Conservation (phyloP, 2,797 vertebrate genomes). For the Mus spretus region DNA sequence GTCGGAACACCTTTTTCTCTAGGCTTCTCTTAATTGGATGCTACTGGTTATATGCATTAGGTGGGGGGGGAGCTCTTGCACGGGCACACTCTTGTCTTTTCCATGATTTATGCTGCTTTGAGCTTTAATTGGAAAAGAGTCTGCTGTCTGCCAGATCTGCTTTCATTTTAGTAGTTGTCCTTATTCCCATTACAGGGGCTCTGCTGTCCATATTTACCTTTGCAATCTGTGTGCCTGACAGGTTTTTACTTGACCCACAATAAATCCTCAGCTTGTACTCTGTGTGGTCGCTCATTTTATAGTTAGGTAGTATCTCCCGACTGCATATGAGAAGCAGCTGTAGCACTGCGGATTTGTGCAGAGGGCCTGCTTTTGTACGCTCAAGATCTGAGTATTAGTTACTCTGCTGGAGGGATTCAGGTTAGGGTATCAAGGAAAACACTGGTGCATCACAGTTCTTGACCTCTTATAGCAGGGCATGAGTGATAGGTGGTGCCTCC, state of each 20-base stretch:
- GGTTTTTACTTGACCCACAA: not conserved
- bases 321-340: not conserved
- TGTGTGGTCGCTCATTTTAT: not conserved
- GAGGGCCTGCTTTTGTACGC: not conserved
- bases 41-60: not conserved
- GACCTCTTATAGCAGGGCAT: not conserved
- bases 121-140: not conserved
- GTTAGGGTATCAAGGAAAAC: not conserved
- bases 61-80: not conserved
- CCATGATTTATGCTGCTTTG: not conserved
- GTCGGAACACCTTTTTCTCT: not conserved
- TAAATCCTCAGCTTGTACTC: not conserved
- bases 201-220: not conserved
- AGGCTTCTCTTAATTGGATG: not conserved
- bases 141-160: not conserved
- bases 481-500: not conserved
- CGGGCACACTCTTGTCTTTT: not conserved
- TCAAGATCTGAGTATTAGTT: not conserved
- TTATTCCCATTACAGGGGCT: not conserved
- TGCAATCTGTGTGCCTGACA: not conserved
- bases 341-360: not conserved
- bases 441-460: not conserved
- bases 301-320: not conserved
- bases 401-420: not conserved
- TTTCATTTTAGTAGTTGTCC: not conserved